Base-by-base conservation (phyloP, 2,113 vertebrate species). In the Pyrgilauda ruficollis region DNA sequence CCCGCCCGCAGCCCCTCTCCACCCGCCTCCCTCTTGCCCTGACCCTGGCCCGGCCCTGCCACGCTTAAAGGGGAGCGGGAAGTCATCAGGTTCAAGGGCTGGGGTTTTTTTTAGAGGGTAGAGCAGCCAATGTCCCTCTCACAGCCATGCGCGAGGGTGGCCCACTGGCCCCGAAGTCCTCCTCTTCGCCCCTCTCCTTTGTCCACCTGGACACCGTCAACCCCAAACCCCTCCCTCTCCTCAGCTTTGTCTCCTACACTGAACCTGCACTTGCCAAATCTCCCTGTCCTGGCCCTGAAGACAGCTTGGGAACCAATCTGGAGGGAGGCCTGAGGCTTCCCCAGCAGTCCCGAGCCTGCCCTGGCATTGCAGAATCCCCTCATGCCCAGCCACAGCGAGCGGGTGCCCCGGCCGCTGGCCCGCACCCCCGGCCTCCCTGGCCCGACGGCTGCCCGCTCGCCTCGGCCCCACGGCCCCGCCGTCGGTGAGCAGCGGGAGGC, bases 41-140 rank as follows among this genome's bases (percentile, higher is more conserved):
- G 96, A 97, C 94, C 96, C 91, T 63, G 69, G 75, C 53, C 47
- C n/a, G 37, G 89, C 89, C 75, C 62, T 79, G 94, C 62, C 92
- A 79, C 80, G 53, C 94, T 90, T 85, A 79, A 75, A 58, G 44
- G 35, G 68, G 39, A 72, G 39, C 7, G 11, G 53, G 69, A 87
- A 89, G 67, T 67, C 87, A 82, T 56, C 44, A 75, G 70, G 30
- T 63, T 78, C 69, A 66, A 47, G 50, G 78, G 11, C 6, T 63
- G 69, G 31, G 10, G 4, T 1, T 59, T 39, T 39, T 87, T 49
- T 46, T 16, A 7, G 61, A 18, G 30, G 17, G 26, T 15, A 58
- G 70, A 47, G 43, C 37, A 73, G 70, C 19, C 46, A 79, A 39
- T 41, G 52, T 46, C 37, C 27, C 4, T 69, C 87, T 89, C 33